phyloP scores from a whole-genome alignment of 2,113 vertebrate genomes.

The Boleophthalmus pectinirostris region DNA sequence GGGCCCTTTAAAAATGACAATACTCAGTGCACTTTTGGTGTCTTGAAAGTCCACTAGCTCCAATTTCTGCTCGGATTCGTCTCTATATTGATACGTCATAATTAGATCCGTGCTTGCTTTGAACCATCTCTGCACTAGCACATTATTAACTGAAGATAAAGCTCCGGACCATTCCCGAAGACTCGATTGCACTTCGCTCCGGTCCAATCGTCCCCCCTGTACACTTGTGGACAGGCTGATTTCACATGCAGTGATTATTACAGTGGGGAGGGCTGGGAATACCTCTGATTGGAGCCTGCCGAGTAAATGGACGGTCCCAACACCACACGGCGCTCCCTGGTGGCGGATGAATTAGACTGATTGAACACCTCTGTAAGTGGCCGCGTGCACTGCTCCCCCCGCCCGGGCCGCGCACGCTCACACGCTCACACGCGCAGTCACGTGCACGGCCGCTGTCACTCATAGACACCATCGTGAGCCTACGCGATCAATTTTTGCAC shows the following conservation, averaged over 20 bases:
- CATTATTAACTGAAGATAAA: conserved; percentile 4
- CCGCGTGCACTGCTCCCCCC: conserved; percentile 26
- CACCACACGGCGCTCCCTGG: conserved; percentile 69
- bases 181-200: conserved; percentile 1
- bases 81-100: background rate
- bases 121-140: background rate
- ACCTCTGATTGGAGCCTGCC: conserved; percentile 71
- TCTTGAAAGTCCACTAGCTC: too few relatives aligned
- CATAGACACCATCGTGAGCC: conserved; percentile 43
- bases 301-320: conserved; percentile 74
- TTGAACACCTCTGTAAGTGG: conserved; percentile 73
- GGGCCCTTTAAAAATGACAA: too few relatives aligned
- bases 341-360: conserved; percentile 76
- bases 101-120: background rate
- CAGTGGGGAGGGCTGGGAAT: conserved; percentile 69
- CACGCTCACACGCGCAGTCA: conserved; percentile 1
- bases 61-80: background rate
- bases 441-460: conserved; percentile 27
- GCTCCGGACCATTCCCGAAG: conserved; percentile 6
- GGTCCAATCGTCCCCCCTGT: conserved; percentile 22
- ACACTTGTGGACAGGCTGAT: conserved; percentile 61
- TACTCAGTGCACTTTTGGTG: too few relatives aligned
- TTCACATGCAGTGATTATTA: conserved; percentile 75
- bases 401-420: background rate
- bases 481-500: conserved; percentile 71